Evolutionary conservation across 2,113 vertebrate genomes (phyloP), one percentile per base, ranked within the genome.

Genomic region (Tenrec ecaudatus): DNA sequence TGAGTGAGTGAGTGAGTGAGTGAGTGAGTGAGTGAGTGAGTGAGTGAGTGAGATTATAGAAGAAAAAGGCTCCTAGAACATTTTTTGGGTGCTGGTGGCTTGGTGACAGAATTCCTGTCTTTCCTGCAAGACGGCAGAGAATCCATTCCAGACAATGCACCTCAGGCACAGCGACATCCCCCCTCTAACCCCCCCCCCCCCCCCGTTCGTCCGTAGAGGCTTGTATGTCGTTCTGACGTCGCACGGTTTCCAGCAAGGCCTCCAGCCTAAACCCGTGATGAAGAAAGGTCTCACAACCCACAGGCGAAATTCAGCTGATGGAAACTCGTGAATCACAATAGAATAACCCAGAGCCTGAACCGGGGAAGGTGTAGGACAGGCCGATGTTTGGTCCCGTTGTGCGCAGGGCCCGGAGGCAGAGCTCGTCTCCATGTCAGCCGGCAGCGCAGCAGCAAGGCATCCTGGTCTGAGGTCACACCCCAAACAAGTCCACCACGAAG

Each of bases 401-500:
- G 16, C n/a, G 7, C 3, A 3, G 19, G 71, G 4, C n/a, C 71
- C 33, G 22, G 71, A 20, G 8, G 17, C 2, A 8, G 33, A 9
- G n/a, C 3, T 73, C 71, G 9, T 22, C 19, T 73, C 71, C 19
- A 38, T 36, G 71, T 2, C 71, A 36, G 15, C 33, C n/a, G 2
- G 36, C 69, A 71, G 19, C 71, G 36, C 71, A 36, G 20, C 71
- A 36, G 22, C 33, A 77, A 27, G 11, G 68, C 6, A 36, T 84
- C 88, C 93, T 84, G 68, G 53, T 16, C 73, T 12, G n/a, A 36
- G 27, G n/a, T 81, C 31, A 75, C 47, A 2, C 47, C 47, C 64
- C 38, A 88, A 93, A 75, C 31, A 92, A 92, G 38, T 73, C 84
- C 71, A 78, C 57, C 31, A 87, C 78, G 33, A 89, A 73, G 23